Base-by-base conservation (phyloP, 2,797 vertebrate genomes). In the Anguilla anguilla region DNA sequence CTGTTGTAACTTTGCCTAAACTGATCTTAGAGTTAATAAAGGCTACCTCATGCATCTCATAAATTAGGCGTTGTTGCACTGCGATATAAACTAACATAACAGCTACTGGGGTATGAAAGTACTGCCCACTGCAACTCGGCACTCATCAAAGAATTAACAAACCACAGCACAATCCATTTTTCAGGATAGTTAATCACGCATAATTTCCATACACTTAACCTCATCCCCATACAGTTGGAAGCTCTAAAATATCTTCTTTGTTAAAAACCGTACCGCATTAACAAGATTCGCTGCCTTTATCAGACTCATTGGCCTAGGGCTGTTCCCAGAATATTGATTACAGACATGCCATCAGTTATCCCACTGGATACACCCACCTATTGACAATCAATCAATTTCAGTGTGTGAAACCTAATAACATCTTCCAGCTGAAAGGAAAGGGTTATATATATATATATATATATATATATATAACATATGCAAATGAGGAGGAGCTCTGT, bases 91-190 rank as follows among this genome's bases (percentile, higher is more conserved):
- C 83, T 55, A 69, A 17, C 83, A 84, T 84, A 82, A 82, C 79
- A 59, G 51, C 49, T 84, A 55, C n/a, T 84, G 51, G 53, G 15
- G 81, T 39, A 39, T 72, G 61, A 87, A 87, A 87, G n/a, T 19
- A 61, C 74, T 83, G 25, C 35, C 77, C 39, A 5, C 81, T 57
- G 28, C 83, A 87, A 88, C 87, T 74, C 72, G 25, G 83, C 67
- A 85, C 83, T 85, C 87, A 85, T 88, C 83, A 88, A 88, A 85
- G 46, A 85, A 84, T 88, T 84, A 88, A 88, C 87, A 88, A 88
- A 69, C 83, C 83, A 88, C 83, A 88, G 55, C 87, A 85, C 83
- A 85, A 88, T 85, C 87, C 55, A 85, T 22, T 83, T 88, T 85
- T 88, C 87, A 59, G 51, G 83, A 69, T 83, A 88, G 82, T 88